Evolutionary conservation across 1,140 invertebrate genomes (phyloP).

Genomic region (Penaeus japonicus): DNA sequence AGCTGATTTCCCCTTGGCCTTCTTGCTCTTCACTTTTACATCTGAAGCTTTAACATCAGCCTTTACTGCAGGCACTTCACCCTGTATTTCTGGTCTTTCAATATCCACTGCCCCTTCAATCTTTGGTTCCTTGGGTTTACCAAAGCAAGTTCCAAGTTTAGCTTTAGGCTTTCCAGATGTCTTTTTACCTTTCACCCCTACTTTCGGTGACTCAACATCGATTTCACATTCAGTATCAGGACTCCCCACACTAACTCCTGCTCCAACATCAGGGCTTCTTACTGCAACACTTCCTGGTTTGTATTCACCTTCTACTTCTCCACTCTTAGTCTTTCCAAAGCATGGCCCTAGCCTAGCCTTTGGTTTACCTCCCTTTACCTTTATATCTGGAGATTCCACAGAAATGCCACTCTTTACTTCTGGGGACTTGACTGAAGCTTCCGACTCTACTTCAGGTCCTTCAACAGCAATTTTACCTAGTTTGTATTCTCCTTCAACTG

Average conservation of each 20-base stretch:
- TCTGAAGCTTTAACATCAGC: slow-evolving; percentile 1
- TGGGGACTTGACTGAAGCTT: background rate
- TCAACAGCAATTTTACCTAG: background rate
- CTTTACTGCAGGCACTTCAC: slow-evolving; percentile 11
- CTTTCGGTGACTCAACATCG: background rate
- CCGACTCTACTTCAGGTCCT: background rate
- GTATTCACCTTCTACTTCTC: slow-evolving; percentile 18
- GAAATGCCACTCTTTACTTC: background rate
- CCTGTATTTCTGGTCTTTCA: background rate
- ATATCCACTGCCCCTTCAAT: background rate
- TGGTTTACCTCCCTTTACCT: background rate
- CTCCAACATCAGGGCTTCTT: background rate
- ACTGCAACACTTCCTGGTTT: slow-evolving; percentile 14
- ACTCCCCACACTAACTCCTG: background rate
- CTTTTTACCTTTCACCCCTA: background rate
- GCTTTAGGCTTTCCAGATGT: slow-evolving; percentile 16
- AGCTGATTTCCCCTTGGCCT: background rate
- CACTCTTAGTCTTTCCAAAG: slow-evolving; percentile 35
- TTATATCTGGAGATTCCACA: background rate
- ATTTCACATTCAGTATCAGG: background rate
- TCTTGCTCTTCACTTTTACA: slow-evolving; percentile 18
- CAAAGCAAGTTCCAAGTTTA: slow-evolving; percentile 34
- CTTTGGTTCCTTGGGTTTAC: slow-evolving; percentile 32
- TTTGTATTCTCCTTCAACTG: slow-evolving; percentile 33
- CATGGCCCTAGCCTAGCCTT: background rate